Evolutionary conservation across 2,888 invertebrate species (phyloP), one percentile per base, ranked within the genome.

Genomic region (Lutraria lutraria): DNA sequence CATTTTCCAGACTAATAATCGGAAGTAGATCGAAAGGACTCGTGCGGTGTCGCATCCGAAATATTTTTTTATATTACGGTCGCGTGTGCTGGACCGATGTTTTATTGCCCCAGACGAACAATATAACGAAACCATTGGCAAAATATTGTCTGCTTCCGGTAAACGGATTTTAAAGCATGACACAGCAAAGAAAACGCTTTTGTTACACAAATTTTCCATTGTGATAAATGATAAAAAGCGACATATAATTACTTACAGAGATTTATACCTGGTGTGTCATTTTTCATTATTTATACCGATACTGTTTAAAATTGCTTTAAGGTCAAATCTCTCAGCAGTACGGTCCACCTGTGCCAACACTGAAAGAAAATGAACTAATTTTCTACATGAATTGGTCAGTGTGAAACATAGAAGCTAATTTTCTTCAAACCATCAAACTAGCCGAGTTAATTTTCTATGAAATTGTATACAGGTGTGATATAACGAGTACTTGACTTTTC

Each of bases 401-500:
- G 10, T 56, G 31, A 56, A 53, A 82, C 25, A 56, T 56, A 13
- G 54, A 15, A 15, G 54, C 72, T 84, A 76, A 72, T 84, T 84
- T 76, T 72, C 25, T 16, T 43, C 53, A 54, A 54, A 85, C 16
- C 15, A n/a, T n/a, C n/a, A n/a, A n/a, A n/a, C n/a, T 79, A 76
- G 53, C 53, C 52, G n/a, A 76, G 54, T 0, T 79, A 56, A 72
- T 85, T 52, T 56, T n/a, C 63, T 21, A 25, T 21, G 53, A 52
- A 84, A 84, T 25, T 25, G 76, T 19, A 54, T 53, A 54, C 85
- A 52, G 56, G 56, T 79, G 85, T 85, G 76, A 85, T 56, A 85
- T 79, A 85, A 85, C 79, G 21, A 54, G 1, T 34, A 31, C 54
- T 31, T 31, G 79, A 85, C 85, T 31, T 85, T 81, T 87, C 83